phyloP scores from a whole-genome alignment of 1,140 invertebrate genomes.

The Drosophila ironensis region DNA sequence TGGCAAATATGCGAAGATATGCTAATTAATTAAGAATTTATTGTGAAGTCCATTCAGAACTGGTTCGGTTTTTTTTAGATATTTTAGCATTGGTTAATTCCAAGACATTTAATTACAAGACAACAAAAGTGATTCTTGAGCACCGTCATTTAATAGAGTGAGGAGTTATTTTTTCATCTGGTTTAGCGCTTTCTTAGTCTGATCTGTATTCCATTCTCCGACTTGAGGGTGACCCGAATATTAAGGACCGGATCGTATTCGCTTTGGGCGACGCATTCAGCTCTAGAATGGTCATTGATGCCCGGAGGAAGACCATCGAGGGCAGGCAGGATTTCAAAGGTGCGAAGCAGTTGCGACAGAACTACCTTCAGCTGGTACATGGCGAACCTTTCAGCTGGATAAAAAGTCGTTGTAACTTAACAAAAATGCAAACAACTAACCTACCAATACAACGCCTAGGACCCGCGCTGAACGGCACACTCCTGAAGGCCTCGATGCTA shows the following conservation, averaged over 20 bases:
- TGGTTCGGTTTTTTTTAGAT: no score
- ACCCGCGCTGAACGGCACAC: conserved; percentile 84
- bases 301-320: conserved; percentile 57
- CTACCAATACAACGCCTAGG: conserved; percentile 72
- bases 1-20: conserved; percentile 6
- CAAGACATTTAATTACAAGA: no score
- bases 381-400: conserved; percentile 81
- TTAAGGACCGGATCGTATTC: conserved; percentile 74
- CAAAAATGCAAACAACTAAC: not conserved
- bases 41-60: conserved; percentile 27
- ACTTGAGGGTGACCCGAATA: conserved; percentile 69
- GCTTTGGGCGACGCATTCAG: conserved; percentile 64
- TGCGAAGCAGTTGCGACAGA: conserved; percentile 80
- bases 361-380: conserved; percentile 82
- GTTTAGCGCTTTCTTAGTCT: conserved; percentile 37
- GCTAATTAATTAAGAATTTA: conserved; percentile 25
- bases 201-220: conserved; percentile 75
- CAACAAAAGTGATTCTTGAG: no score
- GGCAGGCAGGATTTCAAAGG: conserved; percentile 71
- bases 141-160: no score
- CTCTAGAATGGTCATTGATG: conserved; percentile 68
- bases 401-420: not conserved
- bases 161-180: no score
- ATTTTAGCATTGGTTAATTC: no score
- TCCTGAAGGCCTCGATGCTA: conserved; percentile 81